phyloP scores from a whole-genome alignment of 2,797 vertebrate genomes.

The Enteromius afrohamiltoni region DNA sequence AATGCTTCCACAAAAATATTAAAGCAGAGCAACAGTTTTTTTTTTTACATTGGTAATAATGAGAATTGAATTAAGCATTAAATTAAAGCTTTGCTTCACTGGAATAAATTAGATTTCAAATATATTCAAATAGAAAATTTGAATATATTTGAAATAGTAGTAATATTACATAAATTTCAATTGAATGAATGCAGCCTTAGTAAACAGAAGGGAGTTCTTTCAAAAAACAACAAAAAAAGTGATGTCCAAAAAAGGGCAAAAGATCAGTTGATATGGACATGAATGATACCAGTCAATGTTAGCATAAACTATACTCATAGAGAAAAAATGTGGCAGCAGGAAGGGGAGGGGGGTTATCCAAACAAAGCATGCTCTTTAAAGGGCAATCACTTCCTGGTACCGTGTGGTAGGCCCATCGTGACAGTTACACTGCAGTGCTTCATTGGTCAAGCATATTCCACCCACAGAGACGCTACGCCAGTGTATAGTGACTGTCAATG shows the following conservation, averaged over 20 bases:
- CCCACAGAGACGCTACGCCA: conserved; percentile 1
- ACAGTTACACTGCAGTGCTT: conserved; percentile 53
- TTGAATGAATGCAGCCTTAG: not conserved
- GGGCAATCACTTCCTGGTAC: conserved; percentile 75
- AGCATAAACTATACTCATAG: conserved; percentile 23
- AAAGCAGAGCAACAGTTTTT: not conserved
- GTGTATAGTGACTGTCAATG: conserved; percentile 5
- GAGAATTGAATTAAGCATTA: not conserved
- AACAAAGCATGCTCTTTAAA: conserved; percentile 75
- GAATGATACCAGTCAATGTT: conserved; percentile 11
- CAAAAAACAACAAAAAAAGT: not conserved
- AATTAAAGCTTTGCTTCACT: not conserved
- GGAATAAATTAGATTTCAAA: not conserved
- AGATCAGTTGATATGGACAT: conserved; percentile 3
- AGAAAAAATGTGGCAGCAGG: conserved; percentile 51
- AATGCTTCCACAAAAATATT: not conserved
- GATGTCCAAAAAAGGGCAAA: not conserved
- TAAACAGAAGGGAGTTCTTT: not conserved
- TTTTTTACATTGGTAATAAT: not conserved
- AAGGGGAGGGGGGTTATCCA: conserved; percentile 25
- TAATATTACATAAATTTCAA: not conserved
- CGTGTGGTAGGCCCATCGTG: conserved; percentile 64
- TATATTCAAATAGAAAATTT: not conserved
- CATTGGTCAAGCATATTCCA: conserved; percentile 68
- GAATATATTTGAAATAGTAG: not conserved